phyloP scores from a whole-genome alignment of 2,113 vertebrate species.

The Platanista minor region DNA sequence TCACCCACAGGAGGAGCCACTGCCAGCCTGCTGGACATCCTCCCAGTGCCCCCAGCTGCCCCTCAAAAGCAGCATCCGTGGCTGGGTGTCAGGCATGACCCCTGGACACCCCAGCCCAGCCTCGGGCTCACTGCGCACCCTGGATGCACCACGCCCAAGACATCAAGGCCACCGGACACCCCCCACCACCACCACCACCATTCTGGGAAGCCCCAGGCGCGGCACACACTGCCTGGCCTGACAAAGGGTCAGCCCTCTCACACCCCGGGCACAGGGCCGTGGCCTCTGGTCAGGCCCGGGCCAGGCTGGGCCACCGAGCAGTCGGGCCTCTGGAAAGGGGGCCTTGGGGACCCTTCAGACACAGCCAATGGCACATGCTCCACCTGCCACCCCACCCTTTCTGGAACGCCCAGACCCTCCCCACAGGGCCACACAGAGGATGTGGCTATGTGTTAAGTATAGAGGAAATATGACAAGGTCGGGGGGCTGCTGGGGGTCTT shows the following conservation, averaged over 20 bases:
- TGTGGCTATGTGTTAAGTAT: fast-evolving
- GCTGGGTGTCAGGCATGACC: not conserved
- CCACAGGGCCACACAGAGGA: fast-evolving
- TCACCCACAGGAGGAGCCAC: not conserved
- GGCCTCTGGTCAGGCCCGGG: not conserved
- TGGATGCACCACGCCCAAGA: not conserved
- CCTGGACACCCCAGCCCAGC: not conserved
- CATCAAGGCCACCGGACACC: not conserved
- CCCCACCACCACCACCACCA: not conserved
- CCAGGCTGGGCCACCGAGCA: not conserved
- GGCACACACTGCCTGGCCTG: fast-evolving
- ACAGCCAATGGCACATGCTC: not conserved
- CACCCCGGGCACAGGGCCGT: too few species aligned
- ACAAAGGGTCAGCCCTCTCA: not conserved
- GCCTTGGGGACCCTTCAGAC: too few species aligned
- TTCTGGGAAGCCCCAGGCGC: fast-evolving
- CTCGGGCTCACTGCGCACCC: fast-evolving
- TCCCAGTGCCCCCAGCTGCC: not conserved
- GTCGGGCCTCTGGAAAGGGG: not conserved
- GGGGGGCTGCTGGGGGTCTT: not conserved
- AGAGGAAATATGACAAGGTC: fast-evolving
- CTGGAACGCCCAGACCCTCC: not conserved
- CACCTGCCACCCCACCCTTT: not conserved
- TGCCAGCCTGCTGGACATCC: fast-evolving
- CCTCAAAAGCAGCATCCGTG: not conserved